phyloP scores from a whole-genome alignment of 2,888 invertebrate species.

The Teleiodes luculella region DNA sequence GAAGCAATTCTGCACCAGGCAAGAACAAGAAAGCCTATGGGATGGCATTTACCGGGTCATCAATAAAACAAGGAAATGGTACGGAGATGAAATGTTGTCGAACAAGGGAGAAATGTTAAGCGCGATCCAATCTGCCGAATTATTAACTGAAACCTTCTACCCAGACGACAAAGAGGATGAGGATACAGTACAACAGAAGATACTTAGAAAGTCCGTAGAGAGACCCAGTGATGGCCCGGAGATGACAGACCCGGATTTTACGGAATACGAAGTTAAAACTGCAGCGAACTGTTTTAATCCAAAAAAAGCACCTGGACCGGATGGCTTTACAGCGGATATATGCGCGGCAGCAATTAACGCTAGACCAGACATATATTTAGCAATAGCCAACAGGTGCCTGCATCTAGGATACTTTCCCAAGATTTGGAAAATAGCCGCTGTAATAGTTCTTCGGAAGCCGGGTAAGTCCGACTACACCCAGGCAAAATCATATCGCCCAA shows the following conservation, averaged over 20 bases:
- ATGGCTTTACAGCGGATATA: conserved; percentile 16
- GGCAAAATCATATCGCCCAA: conserved; percentile 26
- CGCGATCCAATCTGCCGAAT: no score
- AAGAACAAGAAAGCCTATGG: background rate
- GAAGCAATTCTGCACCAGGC: background rate
- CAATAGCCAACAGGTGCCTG: conserved; percentile 13
- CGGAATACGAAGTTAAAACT: background rate
- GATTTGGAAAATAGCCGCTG: conserved; percentile 20
- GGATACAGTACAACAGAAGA: no score
- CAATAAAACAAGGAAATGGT: background rate
- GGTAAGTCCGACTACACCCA: conserved; percentile 16
- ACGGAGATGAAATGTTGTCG: background rate
- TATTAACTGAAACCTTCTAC: no score
- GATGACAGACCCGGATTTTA: background rate
- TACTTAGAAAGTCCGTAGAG: no score
- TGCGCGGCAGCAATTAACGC: background rate
- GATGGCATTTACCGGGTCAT: background rate
- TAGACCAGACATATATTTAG: background rate
- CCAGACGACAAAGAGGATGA: background rate
- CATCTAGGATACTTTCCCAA: conserved; percentile 18
- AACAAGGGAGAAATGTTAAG: background rate
- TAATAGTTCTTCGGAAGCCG: conserved; percentile 19
- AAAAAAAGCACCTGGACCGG: conserved; percentile 12
- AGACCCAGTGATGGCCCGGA: background rate
- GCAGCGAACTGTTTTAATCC: background rate